Base-by-base conservation (phyloP, 1,140 invertebrate species). In the Dreissena polymorpha region DNA sequence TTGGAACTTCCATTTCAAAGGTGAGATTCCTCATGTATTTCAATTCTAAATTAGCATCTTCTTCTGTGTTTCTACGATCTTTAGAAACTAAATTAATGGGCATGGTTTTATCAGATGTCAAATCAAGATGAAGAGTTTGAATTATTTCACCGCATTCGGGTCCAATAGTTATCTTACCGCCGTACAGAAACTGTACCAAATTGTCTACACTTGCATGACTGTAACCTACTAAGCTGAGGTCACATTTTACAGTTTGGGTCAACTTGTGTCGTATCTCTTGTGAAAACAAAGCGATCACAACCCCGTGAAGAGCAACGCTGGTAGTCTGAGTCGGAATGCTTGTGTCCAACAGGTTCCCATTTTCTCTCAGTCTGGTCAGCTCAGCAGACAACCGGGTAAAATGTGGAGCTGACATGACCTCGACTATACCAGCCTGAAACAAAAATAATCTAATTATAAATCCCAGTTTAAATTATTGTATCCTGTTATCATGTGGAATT, bases 1-100 rank as follows among this genome's bases (percentile, higher is more conserved):
- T 83, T 76, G 74, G 68, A 18, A 71, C n/a, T 76, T 39, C 50
- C 50, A 82, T 73, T 29, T 83, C 81, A 71, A 83, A 83, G 18
- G 60, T 55, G 8, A 76, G 23, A 77, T 83, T 76, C 16, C 81
- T n/a, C 12, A 83, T 53, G 67, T 69, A 71, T 23, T 71, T 76
- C 39, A 76, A 55, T 23, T 83, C 81, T 27, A 71, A 51, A 63
- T 76, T 70, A 21, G 67, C 51, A 13, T 68, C 25, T 68, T 74
- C 14, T 73, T 74, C 7, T 0, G 74, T 25, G 18, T 53, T 63
- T 13, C 73, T 63, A 55, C 79, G 57, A 53, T 57, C 70, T 64
- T 71, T 71, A 25, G 70, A 72, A 68, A 67, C 27, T 73, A 68
- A 73, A 21, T 65, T 81, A 39, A 67, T 65, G 12, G 60, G 53